A percentile compares a stretch with the other conserved stretches of the same genome.
Conservation (phyloP, 2,113 vertebrate species). For the Myiopsitta monachus region DNA sequence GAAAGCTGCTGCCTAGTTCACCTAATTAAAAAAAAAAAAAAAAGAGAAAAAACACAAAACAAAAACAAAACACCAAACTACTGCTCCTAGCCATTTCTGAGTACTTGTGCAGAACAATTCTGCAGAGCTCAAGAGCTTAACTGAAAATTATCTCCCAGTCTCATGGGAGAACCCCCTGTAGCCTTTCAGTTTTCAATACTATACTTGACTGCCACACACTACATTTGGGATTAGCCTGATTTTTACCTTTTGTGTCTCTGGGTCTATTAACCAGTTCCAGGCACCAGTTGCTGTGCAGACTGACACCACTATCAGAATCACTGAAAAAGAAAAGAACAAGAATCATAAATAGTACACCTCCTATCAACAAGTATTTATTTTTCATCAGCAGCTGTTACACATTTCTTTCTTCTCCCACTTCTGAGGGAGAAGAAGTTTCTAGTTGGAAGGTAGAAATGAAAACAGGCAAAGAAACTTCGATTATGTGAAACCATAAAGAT, state of each 20-base stretch:
- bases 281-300: conserved; percentile 98
- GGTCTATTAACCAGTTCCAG: conserved; percentile 99
- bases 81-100: not conserved
- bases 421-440: not conserved
- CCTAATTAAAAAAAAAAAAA: not conserved
- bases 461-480: not conserved
- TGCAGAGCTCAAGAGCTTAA: not conserved
- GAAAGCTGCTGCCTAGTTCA: not conserved
- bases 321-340: conserved; percentile 72
- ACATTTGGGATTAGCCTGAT: not conserved
- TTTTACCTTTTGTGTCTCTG: conserved; percentile 95
- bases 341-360: conserved; percentile 17
- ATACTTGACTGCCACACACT: not conserved
- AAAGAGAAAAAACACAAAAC: not conserved
- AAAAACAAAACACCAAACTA: not conserved
- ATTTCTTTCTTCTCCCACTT: not conserved
- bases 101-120: not conserved
- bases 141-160: not conserved
- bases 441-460: not conserved
- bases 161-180: not conserved
- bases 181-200: not conserved
- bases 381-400: not conserved
- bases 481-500: not conserved
- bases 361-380: not conserved
- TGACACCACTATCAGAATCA: conserved; percentile 98